Percentiles rank a stretch among this genome's conserved stretches.
phyloP scores from a whole-genome alignment of 2,888 invertebrate species.

The Gymnoscelis rufifasciata region DNA sequence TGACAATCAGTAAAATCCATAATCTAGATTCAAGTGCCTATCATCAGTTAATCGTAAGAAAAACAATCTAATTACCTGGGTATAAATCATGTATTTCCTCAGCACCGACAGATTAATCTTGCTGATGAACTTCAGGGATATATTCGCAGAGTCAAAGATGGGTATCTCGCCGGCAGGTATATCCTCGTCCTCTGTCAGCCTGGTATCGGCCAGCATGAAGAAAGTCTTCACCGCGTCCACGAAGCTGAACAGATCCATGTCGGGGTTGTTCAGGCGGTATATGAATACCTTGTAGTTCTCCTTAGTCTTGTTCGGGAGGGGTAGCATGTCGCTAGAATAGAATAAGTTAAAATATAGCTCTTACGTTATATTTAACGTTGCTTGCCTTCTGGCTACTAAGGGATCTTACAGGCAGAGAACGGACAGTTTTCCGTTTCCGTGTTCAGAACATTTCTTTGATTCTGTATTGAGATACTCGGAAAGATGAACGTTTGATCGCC shows the following conservation, averaged over 20 bases:
- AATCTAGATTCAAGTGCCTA: too few species aligned
- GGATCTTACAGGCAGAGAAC: too few species aligned
- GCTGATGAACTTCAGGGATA: constrained; percentile 81
- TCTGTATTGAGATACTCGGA: too few species aligned
- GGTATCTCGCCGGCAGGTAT: constrained; percentile 84
- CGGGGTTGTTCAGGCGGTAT: constrained; percentile 81
- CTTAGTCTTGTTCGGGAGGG: constrained; percentile 82
- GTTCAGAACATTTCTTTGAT: too few species aligned
- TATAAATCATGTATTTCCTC: constrained; percentile 85
- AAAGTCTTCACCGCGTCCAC: constrained; percentile 83
- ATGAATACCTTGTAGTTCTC: constrained; percentile 83
- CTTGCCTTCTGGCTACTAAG: too few species aligned
- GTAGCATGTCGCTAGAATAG: constrained; percentile 81
- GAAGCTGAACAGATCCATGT: constrained; percentile 83
- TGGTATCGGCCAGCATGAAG: constrained; percentile 85
- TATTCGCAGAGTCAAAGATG: constrained; percentile 84
- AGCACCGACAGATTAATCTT: constrained; percentile 81
- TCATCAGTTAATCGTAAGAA: too few species aligned
- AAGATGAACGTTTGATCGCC: too few species aligned
- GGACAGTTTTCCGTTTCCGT: too few species aligned
- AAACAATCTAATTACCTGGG: constrained; percentile 80
- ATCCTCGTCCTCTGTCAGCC: constrained; percentile 80
- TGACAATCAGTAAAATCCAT: too few species aligned
- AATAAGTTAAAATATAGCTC: too few species aligned
- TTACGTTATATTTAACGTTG: too few species aligned